Percentiles rank a stretch among this genome's conserved stretches.
Evolutionary conservation across 2,888 invertebrate species (phyloP).

Genomic region (Notodonta ziczac): DNA sequence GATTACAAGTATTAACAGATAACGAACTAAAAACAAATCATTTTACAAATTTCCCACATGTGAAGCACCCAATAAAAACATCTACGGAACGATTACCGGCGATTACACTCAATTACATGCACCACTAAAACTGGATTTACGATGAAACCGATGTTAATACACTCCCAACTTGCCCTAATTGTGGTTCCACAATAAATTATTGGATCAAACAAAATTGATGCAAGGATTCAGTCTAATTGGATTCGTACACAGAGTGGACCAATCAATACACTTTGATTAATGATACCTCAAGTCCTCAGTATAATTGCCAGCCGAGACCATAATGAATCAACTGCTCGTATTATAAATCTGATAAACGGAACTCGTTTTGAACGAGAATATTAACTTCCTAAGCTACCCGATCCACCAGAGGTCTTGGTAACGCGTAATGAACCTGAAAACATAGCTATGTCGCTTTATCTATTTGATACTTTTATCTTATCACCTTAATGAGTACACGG

Average conservation of each 20-base stretch:
- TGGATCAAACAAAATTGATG: conserved; percentile 71
- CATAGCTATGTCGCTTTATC: conserved; percentile 38
- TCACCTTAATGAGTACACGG: conserved; percentile 53
- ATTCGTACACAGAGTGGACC: conserved; percentile 74
- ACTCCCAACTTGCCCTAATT: conserved; percentile 69
- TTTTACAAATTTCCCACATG: conserved; percentile 55
- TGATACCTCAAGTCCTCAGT: conserved; percentile 72
- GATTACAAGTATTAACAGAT: conserved; percentile 14
- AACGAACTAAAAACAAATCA: conserved; percentile 30
- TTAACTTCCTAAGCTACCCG: conserved; percentile 52
- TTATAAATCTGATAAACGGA: conserved; percentile 78
- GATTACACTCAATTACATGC: conserved; percentile 67
- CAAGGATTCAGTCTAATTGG: conserved; percentile 80
- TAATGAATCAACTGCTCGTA: conserved; percentile 79
- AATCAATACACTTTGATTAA: conserved; percentile 82
- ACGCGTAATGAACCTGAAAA: conserved; percentile 33
- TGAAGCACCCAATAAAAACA: conserved; percentile 56
- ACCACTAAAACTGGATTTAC: conserved; percentile 71
- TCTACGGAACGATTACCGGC: conserved; percentile 58
- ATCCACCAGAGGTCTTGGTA: conserved; percentile 39
- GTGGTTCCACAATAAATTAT: conserved; percentile 75
- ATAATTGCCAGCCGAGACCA: conserved; percentile 77
- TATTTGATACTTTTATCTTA: conserved; percentile 60
- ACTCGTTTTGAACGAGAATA: conserved; percentile 63
- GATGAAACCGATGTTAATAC: conserved; percentile 76